phyloP scores from a whole-genome alignment of 2,113 vertebrate genomes.

The Athene cunicularia region DNA sequence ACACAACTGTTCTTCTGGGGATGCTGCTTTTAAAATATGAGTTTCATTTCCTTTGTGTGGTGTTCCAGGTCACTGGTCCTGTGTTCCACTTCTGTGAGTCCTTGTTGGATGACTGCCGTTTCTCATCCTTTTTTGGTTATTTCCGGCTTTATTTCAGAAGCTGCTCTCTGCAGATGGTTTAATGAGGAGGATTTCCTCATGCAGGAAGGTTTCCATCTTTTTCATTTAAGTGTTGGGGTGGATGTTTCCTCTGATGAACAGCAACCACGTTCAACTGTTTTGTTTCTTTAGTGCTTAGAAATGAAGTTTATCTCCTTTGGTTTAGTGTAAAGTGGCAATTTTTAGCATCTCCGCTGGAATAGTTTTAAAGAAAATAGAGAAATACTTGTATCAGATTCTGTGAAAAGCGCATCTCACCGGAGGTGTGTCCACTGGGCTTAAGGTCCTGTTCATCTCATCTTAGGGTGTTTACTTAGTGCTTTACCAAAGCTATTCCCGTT shows the following conservation, averaged over 20 bases:
- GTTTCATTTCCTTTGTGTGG: neutral
- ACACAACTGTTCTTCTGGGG: neutral
- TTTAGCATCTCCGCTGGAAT: neutral
- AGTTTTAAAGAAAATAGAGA: neutral
- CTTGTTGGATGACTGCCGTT: neutral
- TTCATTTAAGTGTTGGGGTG: neutral
- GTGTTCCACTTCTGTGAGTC: neutral
- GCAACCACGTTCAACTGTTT: neutral
- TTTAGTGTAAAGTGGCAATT: neutral
- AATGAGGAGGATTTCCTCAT: slow-evolving; percentile 19
- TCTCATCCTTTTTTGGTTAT: neutral
- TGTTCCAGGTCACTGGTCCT: slow-evolving; percentile 9
- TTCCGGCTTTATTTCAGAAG: neutral
- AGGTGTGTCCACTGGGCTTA: rapidly evolving
- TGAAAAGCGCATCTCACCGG: neutral
- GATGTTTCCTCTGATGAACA: neutral
- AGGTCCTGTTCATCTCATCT: rapidly evolving
- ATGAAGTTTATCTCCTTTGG: neutral
- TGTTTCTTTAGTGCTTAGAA: neutral
- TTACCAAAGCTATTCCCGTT: neutral
- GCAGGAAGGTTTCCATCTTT: neutral
- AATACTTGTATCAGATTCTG: rapidly evolving
- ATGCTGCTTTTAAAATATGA: neutral
- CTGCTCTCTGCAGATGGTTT: neutral
- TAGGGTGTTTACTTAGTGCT: neutral